Percentiles rank a stretch among this genome's conserved stretches.
These are phyloP conservation scores for Neoniphon sammara DNA, from an alignment of 2,797 vertebrate species.

Conservation along the genomic window DNA sequence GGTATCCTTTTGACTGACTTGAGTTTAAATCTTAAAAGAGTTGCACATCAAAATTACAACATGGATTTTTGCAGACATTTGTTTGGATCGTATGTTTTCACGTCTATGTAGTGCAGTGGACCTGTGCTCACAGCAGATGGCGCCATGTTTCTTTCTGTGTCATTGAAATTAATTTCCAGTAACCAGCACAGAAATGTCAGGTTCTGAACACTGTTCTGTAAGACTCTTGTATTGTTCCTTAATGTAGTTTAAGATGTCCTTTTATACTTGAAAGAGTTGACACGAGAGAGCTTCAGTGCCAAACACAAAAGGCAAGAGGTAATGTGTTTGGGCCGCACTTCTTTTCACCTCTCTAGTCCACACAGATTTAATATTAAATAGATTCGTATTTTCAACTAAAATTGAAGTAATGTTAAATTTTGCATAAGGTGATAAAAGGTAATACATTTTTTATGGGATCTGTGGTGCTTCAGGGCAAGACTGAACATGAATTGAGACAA, in stretches of 20 bases:
- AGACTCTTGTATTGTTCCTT: constrained; percentile 63
- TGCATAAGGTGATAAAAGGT: not conserved
- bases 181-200: not conserved
- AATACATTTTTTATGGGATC: not conserved
- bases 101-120: constrained; percentile 41
- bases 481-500: not conserved
- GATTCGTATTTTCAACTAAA: too few relatives aligned
- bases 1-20: constrained; percentile 83
- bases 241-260: constrained; percentile 78
- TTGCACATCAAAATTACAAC: not conserved
- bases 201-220: not conserved
- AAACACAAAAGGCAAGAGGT: constrained; percentile 76
- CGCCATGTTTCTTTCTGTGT: constrained; percentile 14
- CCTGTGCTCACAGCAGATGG: constrained; percentile 71
- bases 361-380: not conserved
- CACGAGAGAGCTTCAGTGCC: constrained; percentile 55
- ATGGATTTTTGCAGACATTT: not conserved
- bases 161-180: not conserved
- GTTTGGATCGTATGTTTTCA: not conserved
- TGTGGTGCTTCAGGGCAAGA: too few relatives aligned
- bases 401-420: not conserved
- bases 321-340: constrained; percentile 17
- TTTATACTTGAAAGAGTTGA: constrained; percentile 75
- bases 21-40: not conserved
- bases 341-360: not conserved